Conservation (phyloP, 2,113 vertebrate genomes). For the Psammodynastes pulverulentus region DNA sequence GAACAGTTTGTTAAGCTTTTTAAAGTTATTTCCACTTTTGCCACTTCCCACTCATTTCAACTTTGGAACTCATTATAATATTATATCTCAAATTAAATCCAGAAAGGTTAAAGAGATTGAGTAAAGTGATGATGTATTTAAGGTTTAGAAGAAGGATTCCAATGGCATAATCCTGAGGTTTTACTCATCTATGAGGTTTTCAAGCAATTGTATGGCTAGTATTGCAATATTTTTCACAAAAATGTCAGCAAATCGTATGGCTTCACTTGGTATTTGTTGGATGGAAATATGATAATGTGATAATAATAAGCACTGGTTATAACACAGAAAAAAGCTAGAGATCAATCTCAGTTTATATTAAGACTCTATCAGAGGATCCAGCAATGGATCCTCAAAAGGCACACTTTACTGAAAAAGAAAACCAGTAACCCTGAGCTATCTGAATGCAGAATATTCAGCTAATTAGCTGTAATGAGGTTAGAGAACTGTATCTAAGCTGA, state of each 20-base stretch:
- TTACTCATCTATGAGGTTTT: conserved; percentile 40
- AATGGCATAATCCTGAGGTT: conserved; percentile 17
- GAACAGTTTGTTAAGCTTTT: neutral
- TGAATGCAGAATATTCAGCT: no score
- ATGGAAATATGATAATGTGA: conserved; percentile 23
- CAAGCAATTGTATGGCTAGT: neutral
- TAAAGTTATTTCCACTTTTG: conserved; percentile 15
- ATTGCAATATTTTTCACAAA: conserved; percentile 23
- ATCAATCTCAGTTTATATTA: neutral
- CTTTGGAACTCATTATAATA: conserved; percentile 19
- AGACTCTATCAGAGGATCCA: neutral
- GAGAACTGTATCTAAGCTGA: no score
- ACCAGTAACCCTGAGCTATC: no score
- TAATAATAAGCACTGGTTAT: conserved; percentile 5
- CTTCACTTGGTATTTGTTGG: conserved; percentile 19
- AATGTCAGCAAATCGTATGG: conserved; percentile 14
- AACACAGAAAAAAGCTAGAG: neutral
- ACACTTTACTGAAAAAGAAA: no score
- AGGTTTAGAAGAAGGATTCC: conserved; percentile 1
- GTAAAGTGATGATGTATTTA: conserved; percentile 34
- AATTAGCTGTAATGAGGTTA: no score
- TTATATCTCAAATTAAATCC: conserved; percentile 19
- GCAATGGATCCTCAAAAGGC: neutral
- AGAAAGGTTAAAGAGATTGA: conserved; percentile 41
- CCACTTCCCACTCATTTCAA: conserved; percentile 28